A percentile compares a stretch with the other conserved stretches of the same genome.
Conservation (phyloP, 1,140 invertebrate genomes). For the Neoseiulus cucumeris region DNA sequence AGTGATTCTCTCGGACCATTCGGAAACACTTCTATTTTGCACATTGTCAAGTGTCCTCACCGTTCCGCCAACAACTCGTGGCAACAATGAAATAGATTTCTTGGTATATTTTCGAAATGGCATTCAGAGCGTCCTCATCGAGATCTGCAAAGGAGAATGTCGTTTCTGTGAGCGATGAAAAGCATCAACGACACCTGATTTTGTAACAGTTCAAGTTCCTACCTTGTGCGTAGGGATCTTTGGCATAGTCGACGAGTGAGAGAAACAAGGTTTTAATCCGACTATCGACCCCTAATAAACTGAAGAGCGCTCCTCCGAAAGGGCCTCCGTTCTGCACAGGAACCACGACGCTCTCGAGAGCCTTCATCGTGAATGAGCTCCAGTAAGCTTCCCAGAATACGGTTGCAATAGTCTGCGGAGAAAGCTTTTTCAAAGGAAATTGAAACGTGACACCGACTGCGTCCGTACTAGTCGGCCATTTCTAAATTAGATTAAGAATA, state of each 20-base stretch:
- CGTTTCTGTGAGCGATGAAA: not conserved
- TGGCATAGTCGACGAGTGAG: not conserved
- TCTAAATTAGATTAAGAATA: too few relatives aligned
- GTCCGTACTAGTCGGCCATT: too few relatives aligned
- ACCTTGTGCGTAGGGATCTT: not conserved
- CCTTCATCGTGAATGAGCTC: not conserved
- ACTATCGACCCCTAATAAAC: not conserved
- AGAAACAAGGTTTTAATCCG: not conserved
- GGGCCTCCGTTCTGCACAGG: not conserved
- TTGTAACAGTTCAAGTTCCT: not conserved
- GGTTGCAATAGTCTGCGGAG: not conserved
- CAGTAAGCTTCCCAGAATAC: constrained; percentile 8
- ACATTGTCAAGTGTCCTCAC: too few relatives aligned
- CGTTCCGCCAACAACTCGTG: not conserved
- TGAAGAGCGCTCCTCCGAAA: not conserved
- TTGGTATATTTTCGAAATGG: constrained; percentile 1
- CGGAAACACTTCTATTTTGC: too few relatives aligned
- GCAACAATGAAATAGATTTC: constrained; percentile 1
- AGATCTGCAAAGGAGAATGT: not conserved
- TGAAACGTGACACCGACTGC: too few relatives aligned
- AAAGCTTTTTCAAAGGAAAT: too few relatives aligned
- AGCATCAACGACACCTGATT: too few relatives aligned
- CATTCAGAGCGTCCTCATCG: constrained; percentile 6
- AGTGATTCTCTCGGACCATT: too few relatives aligned
- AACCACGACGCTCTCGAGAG: constrained; percentile 1